Conservation (phyloP, 2,888 invertebrate genomes). For the Liposcelis brunnea region DNA sequence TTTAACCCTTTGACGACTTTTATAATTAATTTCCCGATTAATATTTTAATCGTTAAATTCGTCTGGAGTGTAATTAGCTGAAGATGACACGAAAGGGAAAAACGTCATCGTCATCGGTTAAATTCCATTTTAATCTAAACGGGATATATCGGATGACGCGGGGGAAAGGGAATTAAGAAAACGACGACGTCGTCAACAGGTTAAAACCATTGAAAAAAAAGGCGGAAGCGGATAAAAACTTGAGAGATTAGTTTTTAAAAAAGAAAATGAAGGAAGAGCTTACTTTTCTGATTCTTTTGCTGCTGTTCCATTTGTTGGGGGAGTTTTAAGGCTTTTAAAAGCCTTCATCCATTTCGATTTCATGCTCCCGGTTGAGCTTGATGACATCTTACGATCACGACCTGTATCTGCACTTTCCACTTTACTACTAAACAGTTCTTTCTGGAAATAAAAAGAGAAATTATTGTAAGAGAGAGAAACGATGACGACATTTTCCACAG, state of each 20-base stretch:
- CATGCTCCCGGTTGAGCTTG: slow-evolving; percentile 73
- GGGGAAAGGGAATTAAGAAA: slow-evolving; percentile 9
- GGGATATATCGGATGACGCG: too few species aligned
- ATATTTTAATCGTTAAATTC: too few species aligned
- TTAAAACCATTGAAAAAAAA: neutral
- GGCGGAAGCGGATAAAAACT: neutral
- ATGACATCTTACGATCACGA: slow-evolving; percentile 69
- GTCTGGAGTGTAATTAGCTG: too few species aligned
- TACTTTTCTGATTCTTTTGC: slow-evolving; percentile 42
- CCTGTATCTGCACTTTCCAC: slow-evolving; percentile 45
- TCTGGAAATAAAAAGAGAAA: slow-evolving; percentile 37
- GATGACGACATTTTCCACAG: too few species aligned
- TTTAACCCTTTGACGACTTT: too few species aligned
- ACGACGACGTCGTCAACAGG: neutral
- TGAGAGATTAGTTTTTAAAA: neutral
- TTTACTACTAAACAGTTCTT: slow-evolving; percentile 67
- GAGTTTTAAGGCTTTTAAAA: slow-evolving; percentile 79
- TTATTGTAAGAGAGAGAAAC: neutral
- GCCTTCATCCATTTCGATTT: slow-evolving; percentile 97
- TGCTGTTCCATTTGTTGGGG: slow-evolving; percentile 30
- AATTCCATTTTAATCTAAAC: too few species aligned
- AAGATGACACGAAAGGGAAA: too few species aligned
- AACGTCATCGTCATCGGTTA: too few species aligned
- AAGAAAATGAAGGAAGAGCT: slow-evolving; percentile 23
- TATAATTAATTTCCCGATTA: too few species aligned